These are phyloP conservation scores for Seira sanloemensis DNA, from an alignment of 2,888 invertebrate genomes.

Conservation along the genomic window DNA sequence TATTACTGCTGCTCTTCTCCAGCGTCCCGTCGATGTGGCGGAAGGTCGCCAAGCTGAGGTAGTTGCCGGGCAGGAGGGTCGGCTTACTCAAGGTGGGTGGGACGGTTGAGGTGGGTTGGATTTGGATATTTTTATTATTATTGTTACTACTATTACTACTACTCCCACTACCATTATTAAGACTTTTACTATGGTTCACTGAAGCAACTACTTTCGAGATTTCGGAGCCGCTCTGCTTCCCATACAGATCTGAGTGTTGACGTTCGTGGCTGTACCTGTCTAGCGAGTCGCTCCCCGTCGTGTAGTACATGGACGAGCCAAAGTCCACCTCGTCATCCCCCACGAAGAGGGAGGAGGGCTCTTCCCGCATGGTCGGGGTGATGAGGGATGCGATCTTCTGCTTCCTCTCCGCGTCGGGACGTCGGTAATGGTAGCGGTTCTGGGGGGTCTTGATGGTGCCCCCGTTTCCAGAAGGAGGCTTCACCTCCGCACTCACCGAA, in stretches of 20 bases:
- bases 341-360: slow-evolving; percentile 40
- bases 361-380: slow-evolving; percentile 28
- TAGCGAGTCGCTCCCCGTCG: slow-evolving; percentile 53
- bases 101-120: background rate
- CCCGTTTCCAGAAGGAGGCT: background rate
- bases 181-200: background rate
- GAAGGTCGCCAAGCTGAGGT: slow-evolving; percentile 50
- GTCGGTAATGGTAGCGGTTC: background rate
- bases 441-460: background rate
- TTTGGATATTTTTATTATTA: background rate
- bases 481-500: slow-evolving; percentile 18
- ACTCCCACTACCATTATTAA: background rate
- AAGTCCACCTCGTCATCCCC: slow-evolving; percentile 21
- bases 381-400: background rate
- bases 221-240: slow-evolving; percentile 55
- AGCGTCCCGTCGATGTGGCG: slow-evolving; percentile 48
- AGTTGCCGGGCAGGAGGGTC: slow-evolving; percentile 43
- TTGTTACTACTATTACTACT: slow-evolving; percentile 6
- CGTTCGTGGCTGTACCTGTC: slow-evolving; percentile 49
- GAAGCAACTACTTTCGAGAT: slow-evolving; percentile 14
- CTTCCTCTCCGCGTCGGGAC: background rate
- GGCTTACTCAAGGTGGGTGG: slow-evolving; percentile 40
- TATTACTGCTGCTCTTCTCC: slow-evolving; percentile 52
- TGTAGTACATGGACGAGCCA: slow-evolving; percentile 41
- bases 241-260: slow-evolving; percentile 37